A percentile compares a stretch with the other conserved stretches of the same genome.
These are phyloP conservation scores for Murina feae DNA, from an alignment of 2,113 vertebrate genomes.

Conservation along the genomic window DNA sequence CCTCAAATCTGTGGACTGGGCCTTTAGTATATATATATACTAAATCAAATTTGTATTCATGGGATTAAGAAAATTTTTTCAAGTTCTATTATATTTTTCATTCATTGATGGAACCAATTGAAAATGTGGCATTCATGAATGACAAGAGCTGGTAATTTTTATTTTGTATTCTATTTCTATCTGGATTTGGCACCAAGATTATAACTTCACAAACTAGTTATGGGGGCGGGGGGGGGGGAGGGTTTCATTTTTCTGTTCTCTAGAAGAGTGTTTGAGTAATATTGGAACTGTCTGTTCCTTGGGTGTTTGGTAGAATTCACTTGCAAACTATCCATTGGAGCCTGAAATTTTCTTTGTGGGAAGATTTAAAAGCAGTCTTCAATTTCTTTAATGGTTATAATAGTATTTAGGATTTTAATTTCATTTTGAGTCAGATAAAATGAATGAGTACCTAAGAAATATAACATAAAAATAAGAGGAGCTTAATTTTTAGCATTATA, in stretches of 20 bases:
- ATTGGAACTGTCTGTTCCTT: background rate
- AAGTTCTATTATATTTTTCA: background rate
- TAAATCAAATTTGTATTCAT: background rate
- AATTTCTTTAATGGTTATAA: background rate
- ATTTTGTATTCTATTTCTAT: background rate
- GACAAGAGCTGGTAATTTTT: background rate
- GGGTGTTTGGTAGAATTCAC: background rate
- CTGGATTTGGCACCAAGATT: background rate
- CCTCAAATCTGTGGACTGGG: no score
- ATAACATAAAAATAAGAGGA: background rate
- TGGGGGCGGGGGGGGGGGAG: no score
- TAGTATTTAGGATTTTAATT: background rate
- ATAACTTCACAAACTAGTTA: background rate
- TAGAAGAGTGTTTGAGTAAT: background rate
- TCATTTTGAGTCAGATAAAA: conserved; percentile 20
- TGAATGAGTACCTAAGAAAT: background rate
- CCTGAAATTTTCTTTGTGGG: background rate
- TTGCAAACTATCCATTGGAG: background rate
- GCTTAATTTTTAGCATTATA: background rate
- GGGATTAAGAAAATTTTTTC: background rate
- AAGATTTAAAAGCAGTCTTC: conserved; percentile 17
- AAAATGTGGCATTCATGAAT: background rate
- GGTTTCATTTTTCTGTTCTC: background rate
- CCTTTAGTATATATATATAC: background rate
- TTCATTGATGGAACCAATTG: background rate